Evolutionary conservation across 2,113 vertebrate species (phyloP), one percentile per base, ranked within the genome.

Genomic region (Andinoacara biseriatus): DNA sequence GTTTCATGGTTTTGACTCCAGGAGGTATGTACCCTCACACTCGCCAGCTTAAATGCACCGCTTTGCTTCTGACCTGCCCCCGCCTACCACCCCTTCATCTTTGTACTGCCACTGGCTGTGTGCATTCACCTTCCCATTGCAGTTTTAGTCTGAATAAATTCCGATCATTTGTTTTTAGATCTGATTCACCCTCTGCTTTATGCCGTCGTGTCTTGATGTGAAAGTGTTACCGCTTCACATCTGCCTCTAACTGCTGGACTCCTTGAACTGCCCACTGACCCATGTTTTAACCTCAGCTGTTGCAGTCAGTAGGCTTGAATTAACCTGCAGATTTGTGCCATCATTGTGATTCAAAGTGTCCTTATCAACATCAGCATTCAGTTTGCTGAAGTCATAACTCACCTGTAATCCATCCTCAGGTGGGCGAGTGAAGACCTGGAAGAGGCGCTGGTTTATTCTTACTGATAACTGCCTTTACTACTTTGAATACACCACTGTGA

Each of bases 401-500:
- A 91, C 29, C 17, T 95, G 87, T 94, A 38, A 77, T 65, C 89
- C 88, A 86, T 83, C 87, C 62, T 46, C 95, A 99, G 98, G 98
- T 58, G 98, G 98, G 90, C 94, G 98, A 83, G 98, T 99, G 29
- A 99, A 99, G 95, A 99, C 97, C 0, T 99, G 98, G 98, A 99
- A 98, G 85, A 94, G 98, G 10, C 97, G 98, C 90, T 99, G 98
- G 98, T 99, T 99, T 86, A 99, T 99, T 58, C 95, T 99, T 88
- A 99, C 98, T 0, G 98, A 99, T 90, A 99, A 98, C 95, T 99
- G 98, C 95, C 97, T 99, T 1, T 99, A 99, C 95, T 99, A 99
- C 96, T 99, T 99, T 38, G 98, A 99, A 82, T 99, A 97, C 88
- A 99, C 98, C 0, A 99, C 98, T 88, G 98, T 99, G 92, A 97